Conservation (phyloP, 2,797 vertebrate genomes). For the Coracias cyanogaster region DNA sequence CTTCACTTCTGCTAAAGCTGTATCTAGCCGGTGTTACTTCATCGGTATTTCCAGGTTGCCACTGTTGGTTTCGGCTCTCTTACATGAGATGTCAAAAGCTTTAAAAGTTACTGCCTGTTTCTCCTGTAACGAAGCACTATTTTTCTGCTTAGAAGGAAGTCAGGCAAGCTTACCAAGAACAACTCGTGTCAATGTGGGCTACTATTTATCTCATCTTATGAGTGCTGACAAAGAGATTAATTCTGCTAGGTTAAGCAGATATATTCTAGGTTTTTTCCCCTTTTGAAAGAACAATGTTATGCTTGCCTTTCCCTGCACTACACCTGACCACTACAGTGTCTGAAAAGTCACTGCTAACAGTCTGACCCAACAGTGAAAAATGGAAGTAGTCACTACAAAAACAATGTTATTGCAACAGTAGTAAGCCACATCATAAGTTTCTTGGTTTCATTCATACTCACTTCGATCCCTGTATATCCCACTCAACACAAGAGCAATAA, state of each 20-base stretch:
- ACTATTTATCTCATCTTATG: neutral
- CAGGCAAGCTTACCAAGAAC: neutral
- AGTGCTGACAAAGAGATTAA: neutral
- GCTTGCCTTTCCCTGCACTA: neutral
- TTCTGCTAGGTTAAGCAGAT: neutral
- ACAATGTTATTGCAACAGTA: neutral
- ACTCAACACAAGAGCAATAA: neutral
- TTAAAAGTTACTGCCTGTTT: neutral
- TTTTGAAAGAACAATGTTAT: neutral
- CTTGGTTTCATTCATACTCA: neutral
- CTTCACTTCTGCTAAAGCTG: neutral
- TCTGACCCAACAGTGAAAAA: neutral
- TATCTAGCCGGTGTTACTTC: neutral
- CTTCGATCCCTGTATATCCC: rapidly evolving
- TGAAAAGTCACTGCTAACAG: neutral
- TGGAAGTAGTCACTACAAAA: neutral
- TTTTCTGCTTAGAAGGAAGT: neutral
- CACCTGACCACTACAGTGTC: neutral
- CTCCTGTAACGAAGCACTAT: neutral
- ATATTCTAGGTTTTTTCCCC: neutral
- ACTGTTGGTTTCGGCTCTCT: neutral
- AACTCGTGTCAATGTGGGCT: neutral
- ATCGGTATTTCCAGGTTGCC: neutral
- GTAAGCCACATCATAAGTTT: neutral
- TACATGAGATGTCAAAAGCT: neutral